Percentiles rank a stretch among this genome's conserved stretches.
Conservation (phyloP, 1,140 invertebrate genomes). For the Agrilus planipennis region DNA sequence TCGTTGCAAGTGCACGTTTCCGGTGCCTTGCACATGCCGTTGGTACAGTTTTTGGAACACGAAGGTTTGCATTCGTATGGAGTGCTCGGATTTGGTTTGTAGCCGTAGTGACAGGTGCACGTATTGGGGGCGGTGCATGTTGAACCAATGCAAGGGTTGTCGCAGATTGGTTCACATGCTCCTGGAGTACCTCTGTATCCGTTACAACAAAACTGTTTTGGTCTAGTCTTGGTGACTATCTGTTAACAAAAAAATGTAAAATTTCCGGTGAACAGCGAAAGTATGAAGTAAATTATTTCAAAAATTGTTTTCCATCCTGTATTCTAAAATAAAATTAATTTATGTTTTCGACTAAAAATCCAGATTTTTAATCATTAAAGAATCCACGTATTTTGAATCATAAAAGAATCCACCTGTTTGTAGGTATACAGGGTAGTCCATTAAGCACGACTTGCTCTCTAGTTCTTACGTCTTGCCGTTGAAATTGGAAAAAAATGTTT, state of each 20-base stretch:
- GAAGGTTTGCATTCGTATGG: slow-evolving; percentile 35
- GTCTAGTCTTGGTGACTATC: slow-evolving; percentile 26
- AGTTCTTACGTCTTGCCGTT: too few species aligned
- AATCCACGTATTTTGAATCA: too few species aligned
- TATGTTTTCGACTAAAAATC: slow-evolving; percentile 11
- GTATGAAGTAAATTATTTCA: slow-evolving; percentile 22
- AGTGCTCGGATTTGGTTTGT: slow-evolving; percentile 11
- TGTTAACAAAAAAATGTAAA: too few species aligned
- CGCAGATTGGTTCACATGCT: slow-evolving; percentile 20
- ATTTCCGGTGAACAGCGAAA: slow-evolving; percentile 19
- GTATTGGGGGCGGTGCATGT: slow-evolving; percentile 32
- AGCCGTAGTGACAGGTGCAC: slow-evolving; percentile 38
- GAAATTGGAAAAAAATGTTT: too few species aligned
- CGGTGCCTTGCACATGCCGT: slow-evolving; percentile 30
- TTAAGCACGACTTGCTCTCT: too few species aligned
- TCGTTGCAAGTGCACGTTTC: slow-evolving; percentile 34
- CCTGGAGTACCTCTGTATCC: neutral
- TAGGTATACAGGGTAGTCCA: too few species aligned
- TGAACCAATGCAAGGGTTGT: slow-evolving; percentile 32
- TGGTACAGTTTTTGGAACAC: slow-evolving; percentile 41
- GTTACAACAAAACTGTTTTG: slow-evolving; percentile 11
- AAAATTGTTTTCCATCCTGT: slow-evolving; percentile 20
- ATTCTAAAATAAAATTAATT: slow-evolving; percentile 33
- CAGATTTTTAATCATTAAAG: too few species aligned
- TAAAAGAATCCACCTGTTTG: too few species aligned